These are phyloP conservation scores for Agrotis puta DNA, from an alignment of 2,888 invertebrate species.

Conservation along the genomic window DNA sequence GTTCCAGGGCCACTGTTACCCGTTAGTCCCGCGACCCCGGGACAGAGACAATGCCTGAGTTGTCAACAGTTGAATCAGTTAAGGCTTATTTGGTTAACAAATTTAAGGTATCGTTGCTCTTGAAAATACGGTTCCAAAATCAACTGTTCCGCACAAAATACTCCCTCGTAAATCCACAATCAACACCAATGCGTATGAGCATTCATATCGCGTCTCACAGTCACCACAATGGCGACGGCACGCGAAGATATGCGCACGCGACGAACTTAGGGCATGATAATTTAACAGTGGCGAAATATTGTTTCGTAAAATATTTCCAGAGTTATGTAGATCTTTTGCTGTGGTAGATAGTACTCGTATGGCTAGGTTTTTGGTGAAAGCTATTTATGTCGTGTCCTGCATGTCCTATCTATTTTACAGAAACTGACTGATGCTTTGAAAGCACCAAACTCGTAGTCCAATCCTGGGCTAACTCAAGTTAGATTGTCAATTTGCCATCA, in stretches of 20 bases:
- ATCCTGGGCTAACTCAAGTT: not conserved
- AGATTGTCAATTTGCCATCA: not conserved
- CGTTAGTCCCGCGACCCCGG: too few species aligned
- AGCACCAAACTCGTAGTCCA: not conserved
- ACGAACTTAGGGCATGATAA: constrained; percentile 66
- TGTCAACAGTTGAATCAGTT: too few species aligned
- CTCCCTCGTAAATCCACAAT: constrained; percentile 43
- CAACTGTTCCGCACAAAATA: constrained; percentile 16
- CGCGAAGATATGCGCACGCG: constrained; percentile 87
- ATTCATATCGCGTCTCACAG: constrained; percentile 81
- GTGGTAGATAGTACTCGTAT: too few species aligned
- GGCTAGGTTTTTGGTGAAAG: too few species aligned
- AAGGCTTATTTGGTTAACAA: too few species aligned
- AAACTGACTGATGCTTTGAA: not conserved
- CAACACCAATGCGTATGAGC: constrained; percentile 65
- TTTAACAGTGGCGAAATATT: constrained; percentile 66
- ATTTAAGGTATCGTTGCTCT: not conserved
- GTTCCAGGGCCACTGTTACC: too few species aligned
- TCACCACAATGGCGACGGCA: constrained; percentile 81
- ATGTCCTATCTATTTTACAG: not conserved
- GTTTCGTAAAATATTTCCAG: constrained; percentile 51
- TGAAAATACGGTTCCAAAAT: not conserved
- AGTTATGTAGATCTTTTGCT: constrained; percentile 34
- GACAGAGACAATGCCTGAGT: too few species aligned
- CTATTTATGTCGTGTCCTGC: not conserved